Percentiles rank a stretch among this genome's conserved stretches.
Evolutionary conservation across 2,888 invertebrate genomes (phyloP).

Genomic region (Allygus modestus): DNA sequence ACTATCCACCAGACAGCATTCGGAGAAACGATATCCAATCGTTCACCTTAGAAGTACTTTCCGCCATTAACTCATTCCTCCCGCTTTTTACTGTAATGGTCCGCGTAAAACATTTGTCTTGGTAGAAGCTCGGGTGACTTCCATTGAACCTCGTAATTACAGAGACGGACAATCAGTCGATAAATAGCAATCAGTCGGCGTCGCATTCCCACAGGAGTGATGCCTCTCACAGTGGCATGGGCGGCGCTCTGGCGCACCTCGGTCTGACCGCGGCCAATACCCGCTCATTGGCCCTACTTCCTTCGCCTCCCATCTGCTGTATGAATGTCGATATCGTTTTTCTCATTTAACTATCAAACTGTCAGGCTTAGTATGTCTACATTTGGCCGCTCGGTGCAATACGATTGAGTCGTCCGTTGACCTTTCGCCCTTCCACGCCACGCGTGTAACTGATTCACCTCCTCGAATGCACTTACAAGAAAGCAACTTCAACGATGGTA

Average conservation of each 20-base stretch:
- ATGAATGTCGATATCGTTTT: neutral
- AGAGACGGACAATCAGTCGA: conserved; percentile 5
- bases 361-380: neutral
- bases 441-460: too few species aligned
- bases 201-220: neutral
- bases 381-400: neutral
- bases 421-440: too few species aligned
- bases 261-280: neutral
- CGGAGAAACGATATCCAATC: neutral
- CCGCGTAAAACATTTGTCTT: conserved; percentile 1
- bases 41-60: neutral
- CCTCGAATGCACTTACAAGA: too few species aligned
- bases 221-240: neutral
- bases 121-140: neutral
- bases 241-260: neutral
- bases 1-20: neutral
- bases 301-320: neutral
- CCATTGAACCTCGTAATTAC: neutral
- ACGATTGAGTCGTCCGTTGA: too few species aligned
- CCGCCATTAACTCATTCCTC: conserved; percentile 21
- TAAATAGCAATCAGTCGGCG: conserved; percentile 29
- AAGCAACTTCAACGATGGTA: too few species aligned
- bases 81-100: conserved; percentile 22
- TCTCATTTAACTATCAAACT: neutral
- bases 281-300: neutral